These are phyloP conservation scores for Ceratitis capitata DNA, from an alignment of 1,140 invertebrate genomes.

Conservation along the genomic window DNA sequence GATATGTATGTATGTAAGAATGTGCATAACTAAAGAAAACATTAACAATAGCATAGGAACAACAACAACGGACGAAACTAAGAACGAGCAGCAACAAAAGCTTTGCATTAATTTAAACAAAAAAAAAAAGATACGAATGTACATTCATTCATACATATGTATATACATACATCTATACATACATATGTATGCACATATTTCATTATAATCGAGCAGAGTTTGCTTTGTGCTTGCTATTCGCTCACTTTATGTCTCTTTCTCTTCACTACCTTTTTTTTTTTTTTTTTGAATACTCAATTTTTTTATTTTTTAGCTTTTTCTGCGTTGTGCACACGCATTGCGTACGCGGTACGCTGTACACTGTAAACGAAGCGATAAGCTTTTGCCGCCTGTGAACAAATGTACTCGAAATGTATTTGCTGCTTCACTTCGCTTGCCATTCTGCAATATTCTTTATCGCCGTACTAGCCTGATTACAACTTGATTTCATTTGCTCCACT, in stretches of 20 bases:
- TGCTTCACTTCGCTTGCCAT: not conserved
- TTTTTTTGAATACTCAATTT: not conserved
- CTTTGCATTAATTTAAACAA: not conserved
- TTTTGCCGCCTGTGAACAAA: not conserved
- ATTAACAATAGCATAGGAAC: not conserved
- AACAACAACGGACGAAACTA: not conserved
- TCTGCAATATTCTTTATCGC: slow-evolving; percentile 20
- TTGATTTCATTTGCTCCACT: not conserved
- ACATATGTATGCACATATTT: not conserved
- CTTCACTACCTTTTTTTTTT: not conserved
- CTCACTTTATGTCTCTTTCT: not conserved
- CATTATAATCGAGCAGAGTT: not conserved
- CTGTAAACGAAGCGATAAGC: too few species aligned
- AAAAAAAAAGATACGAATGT: too few species aligned
- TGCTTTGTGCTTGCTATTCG: not conserved
- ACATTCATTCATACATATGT: too few species aligned
- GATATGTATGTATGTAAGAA: not conserved
- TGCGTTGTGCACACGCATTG: not conserved
- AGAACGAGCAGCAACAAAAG: not conserved
- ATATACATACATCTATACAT: not conserved
- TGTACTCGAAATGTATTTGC: not conserved
- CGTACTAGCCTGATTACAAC: not conserved
- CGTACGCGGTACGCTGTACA: not conserved
- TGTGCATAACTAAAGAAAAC: not conserved
- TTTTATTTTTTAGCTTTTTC: not conserved